phyloP scores from a whole-genome alignment of 2,888 invertebrate species.

The Mimumesa dahlbomi region DNA sequence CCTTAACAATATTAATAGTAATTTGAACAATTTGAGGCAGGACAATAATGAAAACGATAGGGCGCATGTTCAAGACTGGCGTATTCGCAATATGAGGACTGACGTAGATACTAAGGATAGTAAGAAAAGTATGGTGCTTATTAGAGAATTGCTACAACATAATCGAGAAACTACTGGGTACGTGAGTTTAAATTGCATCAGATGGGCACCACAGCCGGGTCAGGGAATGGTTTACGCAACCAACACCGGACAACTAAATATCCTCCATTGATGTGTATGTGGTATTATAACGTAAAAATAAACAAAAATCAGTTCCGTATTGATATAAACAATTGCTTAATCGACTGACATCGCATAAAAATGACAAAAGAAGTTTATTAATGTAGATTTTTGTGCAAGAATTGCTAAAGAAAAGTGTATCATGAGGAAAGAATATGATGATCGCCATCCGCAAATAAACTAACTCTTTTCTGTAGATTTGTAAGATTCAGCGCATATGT shows the following conservation, averaged over 20 bases:
- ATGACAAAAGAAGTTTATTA: slow-evolving; percentile 1
- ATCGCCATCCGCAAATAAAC: slow-evolving; percentile 2
- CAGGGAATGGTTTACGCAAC: slow-evolving; percentile 93
- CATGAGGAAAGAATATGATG: neutral
- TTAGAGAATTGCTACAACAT: slow-evolving; percentile 86
- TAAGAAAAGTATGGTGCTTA: slow-evolving; percentile 80
- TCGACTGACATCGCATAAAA: neutral
- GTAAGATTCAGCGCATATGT: neutral
- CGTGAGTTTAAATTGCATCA: slow-evolving; percentile 90
- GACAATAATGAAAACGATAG: slow-evolving; percentile 23
- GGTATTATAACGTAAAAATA: slow-evolving; percentile 18
- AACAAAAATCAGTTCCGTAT: slow-evolving; percentile 26
- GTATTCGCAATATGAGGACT: slow-evolving; percentile 42
- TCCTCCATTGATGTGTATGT: slow-evolving; percentile 80
- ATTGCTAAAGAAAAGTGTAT: slow-evolving; percentile 14
- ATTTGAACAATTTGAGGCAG: slow-evolving; percentile 21
- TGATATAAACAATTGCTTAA: slow-evolving; percentile 17
- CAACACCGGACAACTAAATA: slow-evolving; percentile 90
- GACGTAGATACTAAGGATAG: slow-evolving; percentile 66
- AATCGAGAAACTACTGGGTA: slow-evolving; percentile 84
- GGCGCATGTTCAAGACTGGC: slow-evolving; percentile 30
- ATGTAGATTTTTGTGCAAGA: slow-evolving; percentile 14
- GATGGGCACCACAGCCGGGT: slow-evolving; percentile 91
- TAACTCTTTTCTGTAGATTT: slow-evolving; percentile 19
- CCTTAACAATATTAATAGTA: slow-evolving; percentile 40